Evolutionary conservation across 2,113 vertebrate species (phyloP).

Genomic region (Cyphomyrus discorhynchus): DNA sequence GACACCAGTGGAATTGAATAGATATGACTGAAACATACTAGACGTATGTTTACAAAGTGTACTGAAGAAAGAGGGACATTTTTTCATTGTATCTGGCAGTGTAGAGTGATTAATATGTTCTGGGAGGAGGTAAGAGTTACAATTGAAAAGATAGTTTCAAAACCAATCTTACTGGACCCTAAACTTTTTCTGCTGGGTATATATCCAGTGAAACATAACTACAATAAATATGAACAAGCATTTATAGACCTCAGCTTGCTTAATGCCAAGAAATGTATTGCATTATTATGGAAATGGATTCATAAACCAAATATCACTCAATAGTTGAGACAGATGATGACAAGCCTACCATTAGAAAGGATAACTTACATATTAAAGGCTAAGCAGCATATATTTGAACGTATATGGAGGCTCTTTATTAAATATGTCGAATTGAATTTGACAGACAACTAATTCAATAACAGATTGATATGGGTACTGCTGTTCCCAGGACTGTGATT

Average conservation of each 20-base stretch:
- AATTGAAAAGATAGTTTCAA: not conserved
- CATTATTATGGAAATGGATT: no score
- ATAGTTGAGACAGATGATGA: not conserved
- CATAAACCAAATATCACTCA: no score
- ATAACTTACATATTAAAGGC: not conserved
- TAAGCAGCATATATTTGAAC: not conserved
- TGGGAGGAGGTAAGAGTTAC: no score
- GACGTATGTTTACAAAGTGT: not conserved
- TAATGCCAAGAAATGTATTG: not conserved
- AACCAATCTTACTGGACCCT: not conserved
- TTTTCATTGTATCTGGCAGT: not conserved
- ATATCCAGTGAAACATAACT: not conserved
- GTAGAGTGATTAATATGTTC: no score
- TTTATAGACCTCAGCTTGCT: not conserved
- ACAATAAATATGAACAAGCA: not conserved
- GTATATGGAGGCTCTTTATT: not conserved
- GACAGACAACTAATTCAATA: no score
- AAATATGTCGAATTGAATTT: not conserved
- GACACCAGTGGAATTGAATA: not conserved
- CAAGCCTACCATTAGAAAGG: not conserved
- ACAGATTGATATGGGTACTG: no score
- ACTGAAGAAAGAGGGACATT: not conserved
- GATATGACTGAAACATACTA: not conserved
- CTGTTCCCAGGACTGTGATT: no score
- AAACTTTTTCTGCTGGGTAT: no score